Evolutionary conservation across 2,797 vertebrate genomes (phyloP), one percentile per base, ranked within the genome.

Genomic region (Ctenopoma multispine): DNA sequence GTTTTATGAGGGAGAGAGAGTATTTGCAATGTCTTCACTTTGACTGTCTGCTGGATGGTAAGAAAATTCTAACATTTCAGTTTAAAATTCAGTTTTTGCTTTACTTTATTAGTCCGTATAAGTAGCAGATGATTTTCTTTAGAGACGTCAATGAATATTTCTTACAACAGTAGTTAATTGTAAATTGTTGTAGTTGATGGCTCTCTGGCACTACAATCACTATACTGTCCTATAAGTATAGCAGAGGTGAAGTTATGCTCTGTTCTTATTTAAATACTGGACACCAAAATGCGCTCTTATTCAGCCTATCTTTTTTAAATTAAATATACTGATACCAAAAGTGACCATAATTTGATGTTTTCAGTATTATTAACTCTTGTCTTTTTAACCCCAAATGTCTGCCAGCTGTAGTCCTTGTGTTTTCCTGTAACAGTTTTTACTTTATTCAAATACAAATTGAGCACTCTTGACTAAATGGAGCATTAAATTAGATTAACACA

Each of bases 21-120:
- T 99, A 94, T 87, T 87, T 99, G 41, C 98, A 99, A 91, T 98
- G 97, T 93, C 97, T 99, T 87, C 98, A 99, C 84, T 99, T 99
- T 58, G 96, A 98, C 89, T 99, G 98, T 72, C 94, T 99, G 27
- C 92, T 99, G 7, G 98, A 99, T 74, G 97, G 98, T 99, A 94
- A 93, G 4, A 12, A 36, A 27, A 44, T 15, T 2, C 34, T 7
- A 9, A 46, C 9, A 29, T 27, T 50, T 48, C 7, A 2, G 17
- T 27, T 14, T 11, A 40, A 48, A 66, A 29, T 31, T 14, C 10
- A 20, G 43, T 24, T 29, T n/a, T 56, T 71, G 49, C 66, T 56
- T 15, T 82, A 36, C 50, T 58, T 7, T 7, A n/a, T 53, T 11
- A 20, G 27, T 10, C 24, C 4, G 24, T 3, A n/a, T 13, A 57